These are phyloP conservation scores for Rhodophaea formosa DNA, from an alignment of 2,888 invertebrate species.

Conservation along the genomic window DNA sequence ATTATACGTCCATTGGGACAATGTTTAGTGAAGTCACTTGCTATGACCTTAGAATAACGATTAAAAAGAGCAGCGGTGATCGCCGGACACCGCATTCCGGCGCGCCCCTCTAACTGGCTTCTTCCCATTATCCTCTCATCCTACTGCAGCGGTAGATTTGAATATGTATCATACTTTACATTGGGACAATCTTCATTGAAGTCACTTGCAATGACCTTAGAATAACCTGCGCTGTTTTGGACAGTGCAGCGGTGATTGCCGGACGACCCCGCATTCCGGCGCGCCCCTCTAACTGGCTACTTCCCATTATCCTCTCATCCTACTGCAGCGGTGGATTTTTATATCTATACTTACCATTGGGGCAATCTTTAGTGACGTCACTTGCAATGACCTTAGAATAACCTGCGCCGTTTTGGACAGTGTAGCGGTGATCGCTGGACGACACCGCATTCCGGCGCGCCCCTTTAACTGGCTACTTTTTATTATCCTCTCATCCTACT, in stretches of 20 bases:
- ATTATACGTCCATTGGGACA: too few species aligned
- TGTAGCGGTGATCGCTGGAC: too few species aligned
- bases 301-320: conserved; percentile 40
- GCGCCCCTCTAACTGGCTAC: conserved; percentile 52
- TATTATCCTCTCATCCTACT: neutral
- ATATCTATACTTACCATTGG: too few species aligned
- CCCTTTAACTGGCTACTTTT: neutral
- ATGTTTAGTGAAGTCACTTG: neutral
- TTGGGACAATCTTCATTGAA: neutral
- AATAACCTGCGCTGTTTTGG: neutral
- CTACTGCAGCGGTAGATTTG: too few species aligned
- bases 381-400: too few species aligned
- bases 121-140: conserved; percentile 42
- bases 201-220: neutral
- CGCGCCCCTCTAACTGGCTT: conserved; percentile 51
- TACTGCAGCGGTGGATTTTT: too few species aligned
- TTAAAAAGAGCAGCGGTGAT: conserved; percentile 30
- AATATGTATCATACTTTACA: too few species aligned
- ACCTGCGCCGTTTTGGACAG: too few species aligned
- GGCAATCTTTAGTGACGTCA: too few species aligned
- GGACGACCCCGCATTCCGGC: conserved; percentile 56
- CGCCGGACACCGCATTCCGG: conserved; percentile 57
- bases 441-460: neutral
- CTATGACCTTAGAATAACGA: neutral
- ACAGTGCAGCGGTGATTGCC: conserved; percentile 34